phyloP scores from a whole-genome alignment of 2,888 invertebrate species.

The Melikaiella ostensackeni region DNA sequence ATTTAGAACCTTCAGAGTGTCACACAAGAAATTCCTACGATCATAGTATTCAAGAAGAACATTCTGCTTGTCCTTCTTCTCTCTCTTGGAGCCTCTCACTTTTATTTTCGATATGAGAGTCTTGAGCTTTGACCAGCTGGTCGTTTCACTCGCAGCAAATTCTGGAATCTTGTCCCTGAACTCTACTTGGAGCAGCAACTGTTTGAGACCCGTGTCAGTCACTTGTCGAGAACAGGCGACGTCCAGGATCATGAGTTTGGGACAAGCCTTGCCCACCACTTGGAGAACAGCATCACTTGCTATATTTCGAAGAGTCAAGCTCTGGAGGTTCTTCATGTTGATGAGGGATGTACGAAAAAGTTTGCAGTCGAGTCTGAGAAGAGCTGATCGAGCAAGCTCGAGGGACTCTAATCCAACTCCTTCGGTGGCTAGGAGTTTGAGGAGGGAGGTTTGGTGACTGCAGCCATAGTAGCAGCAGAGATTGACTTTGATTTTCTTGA shows the following conservation, averaged over 20 bases:
- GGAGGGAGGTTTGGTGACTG: conserved; percentile 75
- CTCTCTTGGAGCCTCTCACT: conserved; percentile 57
- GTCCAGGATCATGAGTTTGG: conserved; percentile 73
- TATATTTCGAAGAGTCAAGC: conserved; percentile 75
- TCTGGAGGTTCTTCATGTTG: conserved; percentile 71
- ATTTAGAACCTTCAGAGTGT: conserved; percentile 73
- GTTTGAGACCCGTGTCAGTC: conserved; percentile 74
- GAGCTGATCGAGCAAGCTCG: conserved; percentile 74
- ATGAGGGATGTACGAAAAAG: conserved; percentile 72
- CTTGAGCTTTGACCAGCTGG: conserved; percentile 71
- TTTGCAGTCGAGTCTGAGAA: conserved; percentile 74
- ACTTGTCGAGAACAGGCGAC: conserved; percentile 77
- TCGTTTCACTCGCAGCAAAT: conserved; percentile 54
- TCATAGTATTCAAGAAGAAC: conserved; percentile 74
- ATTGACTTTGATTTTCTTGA: conserved; percentile 73
- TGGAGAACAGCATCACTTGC: conserved; percentile 75
- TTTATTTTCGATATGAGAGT: conserved; percentile 65
- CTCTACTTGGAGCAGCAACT: conserved; percentile 74
- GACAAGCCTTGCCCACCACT: conserved; percentile 75
- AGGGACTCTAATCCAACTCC: conserved; percentile 74
- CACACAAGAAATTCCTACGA: conserved; percentile 73
- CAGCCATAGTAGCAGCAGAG: conserved; percentile 78
- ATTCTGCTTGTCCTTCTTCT: conserved; percentile 63
- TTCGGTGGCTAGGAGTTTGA: conserved; percentile 73
- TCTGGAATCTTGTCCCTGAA: conserved; percentile 69